Conservation (phyloP, 2,797 vertebrate species). For the Microhierax caerulescens region DNA sequence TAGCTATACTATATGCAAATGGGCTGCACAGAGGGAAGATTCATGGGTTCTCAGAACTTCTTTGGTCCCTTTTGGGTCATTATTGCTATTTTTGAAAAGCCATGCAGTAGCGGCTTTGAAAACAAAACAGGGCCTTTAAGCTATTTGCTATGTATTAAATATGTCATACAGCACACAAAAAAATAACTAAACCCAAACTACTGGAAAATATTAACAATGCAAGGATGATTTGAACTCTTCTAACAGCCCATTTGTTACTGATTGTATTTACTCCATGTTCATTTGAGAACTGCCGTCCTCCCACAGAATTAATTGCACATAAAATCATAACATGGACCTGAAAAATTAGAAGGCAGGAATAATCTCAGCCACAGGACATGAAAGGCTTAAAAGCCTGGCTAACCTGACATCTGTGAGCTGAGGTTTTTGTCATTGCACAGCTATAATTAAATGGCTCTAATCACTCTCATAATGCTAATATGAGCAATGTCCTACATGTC, state of each 20-base stretch:
- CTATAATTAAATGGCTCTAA: constrained; percentile 55
- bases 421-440: constrained; percentile 24
- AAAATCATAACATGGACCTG: not conserved
- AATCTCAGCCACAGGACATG: not conserved
- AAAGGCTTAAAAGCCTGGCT: not conserved
- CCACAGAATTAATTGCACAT: constrained; percentile 32
- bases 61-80: not conserved
- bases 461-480: constrained; percentile 13
- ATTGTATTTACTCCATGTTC: not conserved
- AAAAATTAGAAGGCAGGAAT: constrained; percentile 18
- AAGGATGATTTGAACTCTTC: not conserved
- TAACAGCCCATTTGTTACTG: not conserved
- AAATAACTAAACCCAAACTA: not conserved
- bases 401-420: not conserved
- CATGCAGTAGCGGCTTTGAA: not conserved
- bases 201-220: not conserved
- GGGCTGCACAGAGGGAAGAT: not conserved
- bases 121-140: not conserved
- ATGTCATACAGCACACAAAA: not conserved
- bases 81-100: not conserved
- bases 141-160: not conserved
- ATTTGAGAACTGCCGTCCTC: constrained; percentile 5
- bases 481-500: not conserved
- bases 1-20: not conserved
- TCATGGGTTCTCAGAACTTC: not conserved